These are phyloP conservation scores for Sceliomorpha sp. DNA, from an alignment of 2,888 invertebrate species.

Conservation along the genomic window DNA sequence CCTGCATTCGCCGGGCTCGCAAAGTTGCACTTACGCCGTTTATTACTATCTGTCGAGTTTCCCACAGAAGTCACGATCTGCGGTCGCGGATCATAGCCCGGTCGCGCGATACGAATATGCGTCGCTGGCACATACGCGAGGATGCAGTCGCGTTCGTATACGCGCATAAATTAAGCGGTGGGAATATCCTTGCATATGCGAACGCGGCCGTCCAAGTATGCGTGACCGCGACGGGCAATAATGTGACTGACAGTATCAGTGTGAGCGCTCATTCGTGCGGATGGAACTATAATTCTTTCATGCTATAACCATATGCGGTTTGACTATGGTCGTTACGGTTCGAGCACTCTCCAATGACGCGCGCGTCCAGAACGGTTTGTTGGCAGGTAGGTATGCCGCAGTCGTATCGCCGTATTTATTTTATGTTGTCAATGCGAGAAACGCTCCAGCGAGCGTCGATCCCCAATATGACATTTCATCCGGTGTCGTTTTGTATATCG, in stretches of 20 bases:
- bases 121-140: slow-evolving; percentile 44
- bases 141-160: slow-evolving; percentile 21
- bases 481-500: slow-evolving; percentile 42
- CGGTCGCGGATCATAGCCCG: slow-evolving; percentile 78
- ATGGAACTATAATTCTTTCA: slow-evolving; percentile 68
- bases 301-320: slow-evolving; percentile 74
- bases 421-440: slow-evolving; percentile 59
- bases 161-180: slow-evolving; percentile 74
- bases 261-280: slow-evolving; percentile 38
- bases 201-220: slow-evolving; percentile 43
- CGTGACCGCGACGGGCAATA: slow-evolving; percentile 55
- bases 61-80: slow-evolving; percentile 80
- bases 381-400: slow-evolving; percentile 65
- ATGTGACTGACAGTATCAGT: slow-evolving; percentile 45
- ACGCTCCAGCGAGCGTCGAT: slow-evolving; percentile 49
- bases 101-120: slow-evolving; percentile 63
- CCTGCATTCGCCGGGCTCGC: slow-evolving; percentile 37
- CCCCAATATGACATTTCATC: slow-evolving; percentile 47
- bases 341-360: slow-evolving; percentile 75
- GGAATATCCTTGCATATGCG: slow-evolving; percentile 64
- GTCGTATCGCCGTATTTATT: slow-evolving; percentile 63
- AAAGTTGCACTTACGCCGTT: slow-evolving; percentile 58
- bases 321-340: slow-evolving; percentile 73
- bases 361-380: slow-evolving; percentile 60
- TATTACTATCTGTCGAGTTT: slow-evolving; percentile 77